A percentile compares a stretch with the other conserved stretches of the same genome.
These are phyloP conservation scores for Struthidea cinerea DNA, from an alignment of 2,113 vertebrate genomes.

Conservation along the genomic window DNA sequence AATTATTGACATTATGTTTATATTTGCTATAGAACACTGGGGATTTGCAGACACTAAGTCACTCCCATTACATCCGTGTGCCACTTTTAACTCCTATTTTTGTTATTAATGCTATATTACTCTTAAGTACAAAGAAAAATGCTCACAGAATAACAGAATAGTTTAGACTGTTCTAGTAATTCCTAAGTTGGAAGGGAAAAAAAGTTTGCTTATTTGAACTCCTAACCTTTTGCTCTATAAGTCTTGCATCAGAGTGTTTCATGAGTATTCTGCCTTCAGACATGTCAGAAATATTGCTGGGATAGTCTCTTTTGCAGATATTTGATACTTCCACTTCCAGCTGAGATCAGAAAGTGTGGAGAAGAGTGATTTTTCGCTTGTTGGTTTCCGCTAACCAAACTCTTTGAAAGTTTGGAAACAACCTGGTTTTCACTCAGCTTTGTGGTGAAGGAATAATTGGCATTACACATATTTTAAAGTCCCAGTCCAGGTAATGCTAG, in stretches of 20 bases:
- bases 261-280: not conserved
- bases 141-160: not conserved
- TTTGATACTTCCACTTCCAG: conserved; percentile 51
- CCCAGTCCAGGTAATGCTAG: not conserved
- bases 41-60: not conserved
- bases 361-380: conserved; percentile 14
- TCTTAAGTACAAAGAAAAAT: not conserved
- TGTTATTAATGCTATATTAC: not conserved
- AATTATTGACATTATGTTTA: not conserved
- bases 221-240: conserved; percentile 23
- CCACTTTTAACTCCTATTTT: not conserved
- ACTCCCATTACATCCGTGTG: not conserved
- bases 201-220: conserved; percentile 10
- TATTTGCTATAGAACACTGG: not conserved
- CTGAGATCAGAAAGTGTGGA: conserved; percentile 11
- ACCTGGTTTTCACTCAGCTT: not conserved
- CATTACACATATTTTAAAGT: not conserved
- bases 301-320: not conserved
- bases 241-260: conserved; percentile 7
- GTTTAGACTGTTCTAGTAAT: not conserved
- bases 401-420: not conserved
- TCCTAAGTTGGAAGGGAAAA: not conserved
- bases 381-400: not conserved
- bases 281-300: conserved; percentile 7
- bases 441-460: not conserved